Evolutionary conservation across 2,797 vertebrate genomes (phyloP).

Genomic region (Kryptolebias ocellatus): DNA sequence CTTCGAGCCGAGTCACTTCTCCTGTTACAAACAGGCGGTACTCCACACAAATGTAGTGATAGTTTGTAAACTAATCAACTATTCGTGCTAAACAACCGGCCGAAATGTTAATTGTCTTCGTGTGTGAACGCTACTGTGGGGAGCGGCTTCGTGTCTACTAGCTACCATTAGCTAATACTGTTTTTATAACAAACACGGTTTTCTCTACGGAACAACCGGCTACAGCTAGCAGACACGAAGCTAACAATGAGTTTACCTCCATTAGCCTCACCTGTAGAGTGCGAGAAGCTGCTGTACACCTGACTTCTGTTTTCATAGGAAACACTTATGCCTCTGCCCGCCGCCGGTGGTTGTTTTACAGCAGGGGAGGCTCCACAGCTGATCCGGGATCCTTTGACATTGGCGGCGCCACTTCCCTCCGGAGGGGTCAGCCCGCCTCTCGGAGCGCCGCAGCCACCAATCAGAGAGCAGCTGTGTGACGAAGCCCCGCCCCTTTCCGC

Average conservation of each 20-base stretch:
- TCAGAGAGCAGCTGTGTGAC: slow-evolving; percentile 27
- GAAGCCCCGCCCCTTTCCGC: neutral
- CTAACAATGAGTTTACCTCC: neutral
- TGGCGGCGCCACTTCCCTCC: slow-evolving; percentile 62
- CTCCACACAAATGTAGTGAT: no score
- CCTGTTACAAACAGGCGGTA: neutral
- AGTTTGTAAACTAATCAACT: neutral
- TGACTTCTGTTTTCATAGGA: slow-evolving; percentile 31
- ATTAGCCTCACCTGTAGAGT: slow-evolving; percentile 62
- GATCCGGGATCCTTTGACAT: slow-evolving; percentile 66
- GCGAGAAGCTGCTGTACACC: slow-evolving; percentile 19
- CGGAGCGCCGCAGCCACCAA: slow-evolving; percentile 59
- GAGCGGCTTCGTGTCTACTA: neutral
- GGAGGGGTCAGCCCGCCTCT: slow-evolving; percentile 23
- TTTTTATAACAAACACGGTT: neutral
- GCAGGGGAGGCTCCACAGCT: slow-evolving; percentile 43
- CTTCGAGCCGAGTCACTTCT: slow-evolving; percentile 6
- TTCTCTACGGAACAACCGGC: neutral
- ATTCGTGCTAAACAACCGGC: neutral
- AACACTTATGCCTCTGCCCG: neutral
- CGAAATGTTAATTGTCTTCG: neutral
- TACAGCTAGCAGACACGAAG: slow-evolving; percentile 16
- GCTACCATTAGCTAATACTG: slow-evolving; percentile 13
- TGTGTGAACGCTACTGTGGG: neutral
- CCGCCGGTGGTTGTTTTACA: slow-evolving; percentile 24